These are phyloP conservation scores for Ameiurus melas DNA, from an alignment of 2,113 vertebrate species.

Conservation along the genomic window DNA sequence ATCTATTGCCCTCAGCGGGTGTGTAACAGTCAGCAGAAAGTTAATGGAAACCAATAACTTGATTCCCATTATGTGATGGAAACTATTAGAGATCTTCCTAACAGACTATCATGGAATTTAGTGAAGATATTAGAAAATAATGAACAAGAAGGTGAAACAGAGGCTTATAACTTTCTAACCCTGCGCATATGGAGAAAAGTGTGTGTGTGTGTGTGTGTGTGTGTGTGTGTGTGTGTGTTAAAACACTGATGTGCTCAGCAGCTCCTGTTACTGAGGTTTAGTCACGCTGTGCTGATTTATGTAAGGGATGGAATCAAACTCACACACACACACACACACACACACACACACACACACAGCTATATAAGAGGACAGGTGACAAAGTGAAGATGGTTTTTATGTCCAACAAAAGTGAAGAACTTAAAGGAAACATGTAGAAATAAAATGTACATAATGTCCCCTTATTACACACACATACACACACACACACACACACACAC, in stretches of 20 bases:
- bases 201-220: neutral
- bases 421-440: neutral
- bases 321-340: constrained; percentile 54
- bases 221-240: constrained; percentile 49
- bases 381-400: neutral
- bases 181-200: neutral
- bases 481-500: constrained; percentile 16
- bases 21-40: neutral
- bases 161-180: neutral
- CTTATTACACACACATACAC: neutral
- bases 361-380: neutral
- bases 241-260: constrained; percentile 85
- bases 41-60: neutral
- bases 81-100: neutral
- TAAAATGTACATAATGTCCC: neutral
- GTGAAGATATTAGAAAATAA: neutral
- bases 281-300: constrained; percentile 98
- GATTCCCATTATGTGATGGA: neutral
- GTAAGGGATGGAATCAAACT: constrained; percentile 78
- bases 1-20: neutral
- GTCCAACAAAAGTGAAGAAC: neutral
- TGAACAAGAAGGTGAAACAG: neutral
- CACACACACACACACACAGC: constrained; percentile 53
- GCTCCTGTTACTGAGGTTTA: constrained; percentile 97
- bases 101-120: neutral